Evolutionary conservation across 2,113 vertebrate genomes (phyloP).

Genomic region (Xenopus laevis): DNA sequence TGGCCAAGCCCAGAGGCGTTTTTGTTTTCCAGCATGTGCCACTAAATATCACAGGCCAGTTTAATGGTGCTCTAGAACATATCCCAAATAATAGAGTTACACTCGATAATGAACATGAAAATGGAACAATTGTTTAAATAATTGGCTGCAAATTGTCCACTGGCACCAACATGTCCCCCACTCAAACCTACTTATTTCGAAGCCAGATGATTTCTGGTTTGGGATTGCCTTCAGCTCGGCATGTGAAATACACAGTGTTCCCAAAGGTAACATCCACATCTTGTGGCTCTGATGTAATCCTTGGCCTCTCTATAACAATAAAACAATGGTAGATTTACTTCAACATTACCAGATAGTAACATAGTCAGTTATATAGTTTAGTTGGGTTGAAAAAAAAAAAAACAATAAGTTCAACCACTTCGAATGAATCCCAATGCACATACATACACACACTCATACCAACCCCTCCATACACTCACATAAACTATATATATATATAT

Average conservation of each 20-base stretch:
- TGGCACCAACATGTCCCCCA: background rate
- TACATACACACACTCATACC: too few relatives aligned
- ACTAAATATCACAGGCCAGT: background rate
- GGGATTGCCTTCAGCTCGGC: conserved; percentile 94
- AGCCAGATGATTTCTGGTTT: conserved; percentile 99
- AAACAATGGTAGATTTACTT: conserved; percentile 38
- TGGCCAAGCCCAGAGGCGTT: background rate
- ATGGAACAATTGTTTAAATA: background rate
- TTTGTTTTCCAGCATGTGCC: background rate
- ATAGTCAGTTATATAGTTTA: too few relatives aligned
- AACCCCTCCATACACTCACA: too few relatives aligned
- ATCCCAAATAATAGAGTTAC: background rate
- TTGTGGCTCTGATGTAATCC: conserved; percentile 94
- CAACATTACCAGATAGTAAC: background rate
- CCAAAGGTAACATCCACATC: conserved; percentile 93
- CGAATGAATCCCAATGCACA: too few relatives aligned
- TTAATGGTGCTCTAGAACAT: too few relatives aligned
- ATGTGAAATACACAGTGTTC: conserved; percentile 97
- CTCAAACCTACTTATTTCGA: conserved; percentile 87
- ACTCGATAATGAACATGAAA: background rate
- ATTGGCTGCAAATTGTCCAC: background rate
- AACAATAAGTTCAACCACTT: too few relatives aligned
- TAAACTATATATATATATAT: too few relatives aligned
- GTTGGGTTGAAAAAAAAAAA: too few relatives aligned
- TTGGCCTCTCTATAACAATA: conserved; percentile 78